Conservation (phyloP, 1,140 invertebrate genomes). For the Phymastichus coffea region DNA sequence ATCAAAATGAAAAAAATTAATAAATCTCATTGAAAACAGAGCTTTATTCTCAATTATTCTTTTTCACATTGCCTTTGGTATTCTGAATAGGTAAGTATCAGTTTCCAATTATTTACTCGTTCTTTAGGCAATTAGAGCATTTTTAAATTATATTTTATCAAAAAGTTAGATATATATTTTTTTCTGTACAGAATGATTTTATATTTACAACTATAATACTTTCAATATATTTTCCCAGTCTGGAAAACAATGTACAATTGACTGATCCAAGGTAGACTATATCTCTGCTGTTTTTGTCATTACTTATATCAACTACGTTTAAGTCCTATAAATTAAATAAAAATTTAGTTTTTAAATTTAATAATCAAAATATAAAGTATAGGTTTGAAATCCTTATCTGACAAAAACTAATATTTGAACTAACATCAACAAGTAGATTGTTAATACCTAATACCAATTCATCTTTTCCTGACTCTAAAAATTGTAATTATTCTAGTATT, state of each 20-base stretch:
- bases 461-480: slow-evolving; percentile 48
- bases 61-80: no score
- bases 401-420: slow-evolving; percentile 42
- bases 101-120: not conserved
- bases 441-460: slow-evolving; percentile 48
- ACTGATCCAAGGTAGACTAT: slow-evolving; percentile 49
- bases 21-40: no score
- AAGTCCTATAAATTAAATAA: slow-evolving; percentile 47
- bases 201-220: slow-evolving; percentile 32
- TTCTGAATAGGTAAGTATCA: no score
- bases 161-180: not conserved
- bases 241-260: slow-evolving; percentile 43
- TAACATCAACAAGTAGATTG: slow-evolving; percentile 43
- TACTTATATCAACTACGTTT: slow-evolving; percentile 45
- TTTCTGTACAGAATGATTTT: slow-evolving; percentile 13
- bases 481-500: slow-evolving; percentile 49
- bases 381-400: slow-evolving; percentile 38
- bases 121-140: not conserved
- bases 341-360: not conserved
- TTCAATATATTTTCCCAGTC: slow-evolving; percentile 45
- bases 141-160: no score
- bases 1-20: not conserved
- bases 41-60: no score
- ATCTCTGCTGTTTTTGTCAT: slow-evolving; percentile 39
- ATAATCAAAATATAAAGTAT: no score